These are phyloP conservation scores for Dolichotis patagonum DNA, from an alignment of 2,113 vertebrate species.

Conservation along the genomic window DNA sequence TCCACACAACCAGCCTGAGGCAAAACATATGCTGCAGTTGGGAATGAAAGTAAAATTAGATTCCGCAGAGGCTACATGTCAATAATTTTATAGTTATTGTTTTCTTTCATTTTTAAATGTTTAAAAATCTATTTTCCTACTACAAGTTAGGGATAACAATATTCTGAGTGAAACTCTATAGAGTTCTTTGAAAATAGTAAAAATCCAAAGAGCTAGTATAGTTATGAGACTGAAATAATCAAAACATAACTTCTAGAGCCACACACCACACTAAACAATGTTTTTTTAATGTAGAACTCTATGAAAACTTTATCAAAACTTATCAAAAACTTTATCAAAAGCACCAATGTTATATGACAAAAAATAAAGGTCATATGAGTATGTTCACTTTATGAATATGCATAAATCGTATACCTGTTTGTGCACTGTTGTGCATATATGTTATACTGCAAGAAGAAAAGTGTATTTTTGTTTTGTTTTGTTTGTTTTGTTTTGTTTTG, in stretches of 20 bases:
- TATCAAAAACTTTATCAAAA: no score
- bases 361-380: neutral
- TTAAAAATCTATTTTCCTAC: constrained; percentile 13
- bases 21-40: neutral
- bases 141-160: constrained; percentile 38
- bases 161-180: constrained; percentile 31
- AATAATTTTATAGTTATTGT: neutral
- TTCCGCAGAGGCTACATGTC: neutral
- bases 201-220: neutral
- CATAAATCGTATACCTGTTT: neutral
- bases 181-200: constrained; percentile 44
- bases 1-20: neutral
- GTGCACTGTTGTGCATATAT: neutral
- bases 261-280: neutral
- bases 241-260: constrained; percentile 33
- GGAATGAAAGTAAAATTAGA: constrained; percentile 17
- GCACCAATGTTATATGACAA: neutral
- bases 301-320: constrained; percentile 45
- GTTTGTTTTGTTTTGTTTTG: neutral
- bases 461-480: neutral
- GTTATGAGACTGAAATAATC: neutral
- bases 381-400: constrained; percentile 1
- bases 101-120: constrained; percentile 47
- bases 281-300: neutral
- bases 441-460: neutral